phyloP scores from a whole-genome alignment of 1,140 invertebrate genomes.

The Dendrolimus kikuchii region DNA sequence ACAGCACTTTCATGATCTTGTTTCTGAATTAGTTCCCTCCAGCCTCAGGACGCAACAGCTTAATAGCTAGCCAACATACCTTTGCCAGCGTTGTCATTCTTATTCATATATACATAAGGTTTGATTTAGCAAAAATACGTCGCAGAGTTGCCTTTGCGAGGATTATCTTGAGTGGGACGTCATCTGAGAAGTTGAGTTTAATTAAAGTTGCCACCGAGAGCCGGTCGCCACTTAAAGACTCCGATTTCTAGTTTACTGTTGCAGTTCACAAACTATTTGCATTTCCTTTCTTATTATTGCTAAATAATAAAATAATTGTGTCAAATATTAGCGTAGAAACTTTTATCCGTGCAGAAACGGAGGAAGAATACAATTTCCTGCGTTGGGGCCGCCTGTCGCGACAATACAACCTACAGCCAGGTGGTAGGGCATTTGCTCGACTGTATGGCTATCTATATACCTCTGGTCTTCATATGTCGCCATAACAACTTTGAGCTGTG shows the following conservation, averaged over 20 bases:
- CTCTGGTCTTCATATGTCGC: no score
- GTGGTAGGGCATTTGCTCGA: no score
- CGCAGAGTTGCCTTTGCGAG: conserved; percentile 14
- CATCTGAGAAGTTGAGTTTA: conserved; percentile 58
- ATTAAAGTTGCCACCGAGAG: conserved; percentile 49
- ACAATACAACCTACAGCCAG: no score
- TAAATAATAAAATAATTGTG: no score
- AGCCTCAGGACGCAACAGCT: conserved; percentile 36
- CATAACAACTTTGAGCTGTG: no score
- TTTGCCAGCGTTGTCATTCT: background rate
- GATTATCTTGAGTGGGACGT: conserved; percentile 48
- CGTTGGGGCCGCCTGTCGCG: no score
- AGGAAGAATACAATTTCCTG: no score
- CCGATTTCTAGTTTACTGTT: conserved; percentile 41
- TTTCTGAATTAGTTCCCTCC: conserved; percentile 25
- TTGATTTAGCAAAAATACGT: background rate
- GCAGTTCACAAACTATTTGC: conserved; percentile 51
- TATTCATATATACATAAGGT: conserved; percentile 5
- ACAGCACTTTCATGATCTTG: conserved; percentile 14
- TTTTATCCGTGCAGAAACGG: no score
- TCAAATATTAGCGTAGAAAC: no score
- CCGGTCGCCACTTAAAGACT: conserved; percentile 34
- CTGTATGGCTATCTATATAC: no score
- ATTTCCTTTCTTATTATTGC: conserved; percentile 16
- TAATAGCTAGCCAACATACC: conserved; percentile 16